Base-by-base conservation (phyloP, 2,888 invertebrate species). In the Lithosia quadra region DNA sequence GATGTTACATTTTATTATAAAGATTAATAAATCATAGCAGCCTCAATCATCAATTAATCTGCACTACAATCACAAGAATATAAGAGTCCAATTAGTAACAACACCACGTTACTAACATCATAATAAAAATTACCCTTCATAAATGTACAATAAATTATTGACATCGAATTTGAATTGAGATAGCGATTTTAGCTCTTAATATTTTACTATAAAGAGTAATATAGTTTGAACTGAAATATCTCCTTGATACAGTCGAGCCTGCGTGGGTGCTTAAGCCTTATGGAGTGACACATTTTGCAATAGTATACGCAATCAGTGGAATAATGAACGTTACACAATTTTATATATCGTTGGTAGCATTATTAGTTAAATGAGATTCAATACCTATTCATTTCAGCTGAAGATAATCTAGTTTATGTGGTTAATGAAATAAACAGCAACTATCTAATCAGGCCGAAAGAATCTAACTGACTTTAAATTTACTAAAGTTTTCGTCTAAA, bases 231-330 rank as follows among this genome's bases (percentile, higher is more conserved):
- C 65, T 67, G 60, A 66, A 78, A 80, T 80, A 71, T 82, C 81
- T 83, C 85, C 83, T 80, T 81, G 81, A 77, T 75, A 74, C 78
- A 79, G 71, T 74, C 75, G 75, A 71, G 74, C 73, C 65, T 71
- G 87, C 84, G 91, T 91, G 89, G 91, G 90, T 85, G 86, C 83
- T 76, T 78, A 84, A 84, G 83, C 79, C 84, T 84, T 79, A 80
- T 77, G 81, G 80, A 83, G 81, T 80, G 81, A 85, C 85, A 86
- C 78, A 84, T 91, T 90, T 88, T 84, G 87, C 87, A 90, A 90
- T 81, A 75, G 75, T 82, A 86, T 88, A 86, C 84, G 86, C 87
- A 91, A 90, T 85, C 84, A 78, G 81, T 81, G 82, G 82, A 85
- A 88, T 88, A 88, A 87, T 86, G 80, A 81, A 74, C 76, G 76